Conservation (phyloP, 2,113 vertebrate genomes). For the Lampris incognitus region DNA sequence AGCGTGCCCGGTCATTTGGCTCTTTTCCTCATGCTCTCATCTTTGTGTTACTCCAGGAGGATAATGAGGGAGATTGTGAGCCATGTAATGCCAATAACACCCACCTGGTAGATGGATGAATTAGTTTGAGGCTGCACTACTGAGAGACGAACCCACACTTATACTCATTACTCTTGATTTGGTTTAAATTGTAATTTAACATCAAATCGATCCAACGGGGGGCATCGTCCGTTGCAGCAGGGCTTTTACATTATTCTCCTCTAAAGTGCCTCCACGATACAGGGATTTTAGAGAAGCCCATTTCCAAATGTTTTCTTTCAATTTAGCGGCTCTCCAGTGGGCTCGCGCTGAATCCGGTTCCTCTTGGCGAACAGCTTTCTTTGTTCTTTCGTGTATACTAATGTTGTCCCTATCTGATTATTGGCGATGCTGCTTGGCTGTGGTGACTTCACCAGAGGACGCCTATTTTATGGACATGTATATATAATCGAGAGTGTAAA, state of each 20-base stretch:
- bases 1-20: constrained; percentile 63
- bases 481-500: no score
- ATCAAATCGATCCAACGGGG: constrained; percentile 68
- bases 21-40: constrained; percentile 44
- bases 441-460: no score
- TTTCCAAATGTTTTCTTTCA: constrained; percentile 40
- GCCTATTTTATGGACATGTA: no score
- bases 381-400: constrained; percentile 24
- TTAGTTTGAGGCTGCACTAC: constrained; percentile 48
- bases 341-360: constrained; percentile 4
- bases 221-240: constrained; percentile 67
- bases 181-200: constrained; percentile 77
- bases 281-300: constrained; percentile 27
- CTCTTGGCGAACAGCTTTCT: background rate
- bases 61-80: constrained; percentile 68
- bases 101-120: constrained; percentile 62
- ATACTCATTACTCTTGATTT: constrained; percentile 76
- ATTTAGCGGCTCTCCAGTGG: constrained; percentile 36
- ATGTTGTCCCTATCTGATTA: constrained; percentile 28
- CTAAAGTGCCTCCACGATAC: constrained; percentile 27
- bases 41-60: constrained; percentile 54
- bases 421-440: constrained; percentile 2
- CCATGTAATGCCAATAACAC: constrained; percentile 60
- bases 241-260: constrained; percentile 64
- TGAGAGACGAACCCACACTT: constrained; percentile 64